Base-by-base conservation (phyloP, 2,888 invertebrate genomes). In the Philaethria dido region DNA sequence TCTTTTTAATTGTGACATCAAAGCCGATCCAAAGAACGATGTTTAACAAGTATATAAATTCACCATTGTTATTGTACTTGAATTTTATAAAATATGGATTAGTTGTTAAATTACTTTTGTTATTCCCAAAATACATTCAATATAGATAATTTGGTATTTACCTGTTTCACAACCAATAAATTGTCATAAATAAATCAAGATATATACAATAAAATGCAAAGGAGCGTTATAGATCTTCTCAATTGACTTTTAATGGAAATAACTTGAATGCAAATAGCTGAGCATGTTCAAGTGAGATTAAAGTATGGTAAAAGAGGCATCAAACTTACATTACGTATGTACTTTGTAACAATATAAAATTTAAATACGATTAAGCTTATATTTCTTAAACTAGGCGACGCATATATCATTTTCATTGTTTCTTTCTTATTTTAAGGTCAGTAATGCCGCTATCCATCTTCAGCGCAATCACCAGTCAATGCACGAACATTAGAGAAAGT, bases 401-500 rank as follows among this genome's bases (percentile, higher is more conserved):
- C 29, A 48, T 22, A 39, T 39, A 50, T 25, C n/a, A 57, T 22
- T 42, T 42, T 59, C 25, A 45, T 29, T 33, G 33, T 47, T 45
- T 45, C n/a, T n/a, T 14, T 8, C 13, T 60, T 20, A 47, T 47
- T 47, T 18, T 2, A 29, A 33, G 16, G 44, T 33, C 44, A 13
- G 42, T 60, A 60, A 60, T 14, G 47, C 16, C 47, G 18, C 60
- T 47, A 83, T 83, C 77, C 75, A 79, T 84, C 83, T 84, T 79
- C 69, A 52, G 66, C 73, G 77, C 81, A 81, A 79, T 80, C 79
- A 77, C 77, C 75, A 76, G 72, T 72, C 75, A 77, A 76, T 77
- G 75, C 78, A 57, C 74, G 71, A 74, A 76, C 76, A 80, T 83
- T 81, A 80, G 73, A 75, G 77, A 73, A 76, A 79, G 75, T 76